These are phyloP conservation scores for Andrena cerasifolii DNA, from an alignment of 1,140 invertebrate genomes.

Conservation along the genomic window DNA sequence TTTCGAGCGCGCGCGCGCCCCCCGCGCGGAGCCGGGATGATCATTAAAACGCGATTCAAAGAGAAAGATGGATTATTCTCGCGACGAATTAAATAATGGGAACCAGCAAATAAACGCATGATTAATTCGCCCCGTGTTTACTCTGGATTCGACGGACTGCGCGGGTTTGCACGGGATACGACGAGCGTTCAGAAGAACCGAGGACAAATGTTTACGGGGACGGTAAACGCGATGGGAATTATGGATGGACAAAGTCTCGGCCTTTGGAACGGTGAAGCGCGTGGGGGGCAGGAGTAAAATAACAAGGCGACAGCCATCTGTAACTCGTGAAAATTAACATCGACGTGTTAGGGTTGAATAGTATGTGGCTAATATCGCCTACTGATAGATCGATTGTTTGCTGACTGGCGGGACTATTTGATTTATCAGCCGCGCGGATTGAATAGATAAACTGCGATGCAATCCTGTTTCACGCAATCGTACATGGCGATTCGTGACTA, in stretches of 20 bases:
- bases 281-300: background rate
- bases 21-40: too few species aligned
- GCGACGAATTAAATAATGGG: too few species aligned
- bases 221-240: background rate
- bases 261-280: background rate
- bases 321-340: background rate
- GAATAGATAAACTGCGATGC: background rate
- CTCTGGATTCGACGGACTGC: too few species aligned
- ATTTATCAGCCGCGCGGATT: background rate
- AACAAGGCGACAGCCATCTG: background rate
- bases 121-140: background rate
- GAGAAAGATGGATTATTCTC: too few species aligned
- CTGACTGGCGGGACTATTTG: background rate
- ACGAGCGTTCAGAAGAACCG: background rate
- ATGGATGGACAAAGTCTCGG: background rate
- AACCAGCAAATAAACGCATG: background rate
- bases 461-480: too few species aligned
- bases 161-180: background rate
- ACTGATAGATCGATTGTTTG: background rate
- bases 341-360: background rate
- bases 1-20: too few species aligned
- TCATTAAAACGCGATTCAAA: too few species aligned
- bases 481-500: too few species aligned
- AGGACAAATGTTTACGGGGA: constrained; percentile 2
- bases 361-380: too few species aligned